These are phyloP conservation scores for Steinernema feltiae DNA, from an alignment of 1,140 invertebrate species.

Conservation along the genomic window DNA sequence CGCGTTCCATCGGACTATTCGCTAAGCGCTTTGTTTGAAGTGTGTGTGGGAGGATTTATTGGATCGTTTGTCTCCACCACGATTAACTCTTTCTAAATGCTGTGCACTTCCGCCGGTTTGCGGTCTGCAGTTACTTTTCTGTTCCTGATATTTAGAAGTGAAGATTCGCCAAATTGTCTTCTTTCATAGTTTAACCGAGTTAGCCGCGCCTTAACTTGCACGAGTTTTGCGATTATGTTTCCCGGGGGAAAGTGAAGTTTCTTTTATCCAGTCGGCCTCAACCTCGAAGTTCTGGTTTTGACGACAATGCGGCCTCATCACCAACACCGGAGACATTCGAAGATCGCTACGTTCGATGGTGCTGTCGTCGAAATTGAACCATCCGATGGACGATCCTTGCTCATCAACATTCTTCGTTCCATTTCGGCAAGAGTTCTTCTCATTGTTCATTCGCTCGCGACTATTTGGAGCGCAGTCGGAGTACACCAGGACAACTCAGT, in stretches of 20 bases:
- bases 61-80: neutral
- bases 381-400: conserved; percentile 14
- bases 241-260: neutral
- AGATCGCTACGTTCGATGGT: neutral
- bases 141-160: neutral
- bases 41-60: neutral
- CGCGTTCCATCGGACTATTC: neutral
- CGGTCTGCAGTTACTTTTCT: neutral
- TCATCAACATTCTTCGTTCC: conserved; percentile 46
- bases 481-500: conserved; percentile 28
- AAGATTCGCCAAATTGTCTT: neutral
- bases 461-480: conserved; percentile 37
- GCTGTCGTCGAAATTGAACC: neutral
- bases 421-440: conserved; percentile 48
- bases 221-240: neutral
- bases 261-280: neutral
- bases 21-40: neutral
- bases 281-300: neutral
- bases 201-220: neutral
- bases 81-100: neutral
- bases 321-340: neutral
- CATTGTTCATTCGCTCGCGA: conserved; percentile 50
- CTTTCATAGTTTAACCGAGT: neutral
- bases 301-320: neutral
- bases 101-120: neutral